These are phyloP conservation scores for Notothenia coriiceps DNA, from an alignment of 2,113 vertebrate species.

Conservation along the genomic window DNA sequence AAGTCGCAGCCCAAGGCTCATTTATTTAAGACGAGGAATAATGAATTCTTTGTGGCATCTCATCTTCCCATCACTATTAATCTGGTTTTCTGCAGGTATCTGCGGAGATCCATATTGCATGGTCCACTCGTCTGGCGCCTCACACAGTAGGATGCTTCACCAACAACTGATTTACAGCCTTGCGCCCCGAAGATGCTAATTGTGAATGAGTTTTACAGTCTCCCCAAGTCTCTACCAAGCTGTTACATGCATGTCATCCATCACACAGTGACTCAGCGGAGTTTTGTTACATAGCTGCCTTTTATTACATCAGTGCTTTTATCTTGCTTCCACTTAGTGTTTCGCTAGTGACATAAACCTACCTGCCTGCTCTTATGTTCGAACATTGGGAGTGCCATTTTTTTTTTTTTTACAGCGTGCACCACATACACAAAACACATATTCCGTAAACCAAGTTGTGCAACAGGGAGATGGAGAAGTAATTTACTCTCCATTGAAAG, in stretches of 20 bases:
- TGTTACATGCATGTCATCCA: conserved; percentile 33
- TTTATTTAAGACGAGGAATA: conserved; percentile 74
- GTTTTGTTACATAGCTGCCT: conserved; percentile 6
- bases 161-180: conserved; percentile 23
- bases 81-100: conserved; percentile 65
- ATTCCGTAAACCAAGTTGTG: conserved; percentile 69
- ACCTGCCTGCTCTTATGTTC: conserved; percentile 21
- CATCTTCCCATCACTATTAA: conserved; percentile 74
- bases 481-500: conserved; percentile 70
- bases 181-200: conserved; percentile 35
- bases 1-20: conserved; percentile 70
- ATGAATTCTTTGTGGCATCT: conserved; percentile 80
- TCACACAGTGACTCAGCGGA: not conserved
- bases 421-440: conserved; percentile 19
- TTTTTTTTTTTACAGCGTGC: conserved; percentile 4
- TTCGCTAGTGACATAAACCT: not conserved
- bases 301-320: conserved; percentile 13
- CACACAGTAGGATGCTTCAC: conserved; percentile 16
- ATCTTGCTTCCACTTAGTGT: not conserved
- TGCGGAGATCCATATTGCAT: conserved; percentile 28
- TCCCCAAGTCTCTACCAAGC: conserved; percentile 16
- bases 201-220: conserved; percentile 30
- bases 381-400: conserved; percentile 21
- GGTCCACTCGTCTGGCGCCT: conserved; percentile 6
- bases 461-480: conserved; percentile 60